Base-by-base conservation (phyloP, 2,888 invertebrate genomes). In the Mactromeris polynyma region DNA sequence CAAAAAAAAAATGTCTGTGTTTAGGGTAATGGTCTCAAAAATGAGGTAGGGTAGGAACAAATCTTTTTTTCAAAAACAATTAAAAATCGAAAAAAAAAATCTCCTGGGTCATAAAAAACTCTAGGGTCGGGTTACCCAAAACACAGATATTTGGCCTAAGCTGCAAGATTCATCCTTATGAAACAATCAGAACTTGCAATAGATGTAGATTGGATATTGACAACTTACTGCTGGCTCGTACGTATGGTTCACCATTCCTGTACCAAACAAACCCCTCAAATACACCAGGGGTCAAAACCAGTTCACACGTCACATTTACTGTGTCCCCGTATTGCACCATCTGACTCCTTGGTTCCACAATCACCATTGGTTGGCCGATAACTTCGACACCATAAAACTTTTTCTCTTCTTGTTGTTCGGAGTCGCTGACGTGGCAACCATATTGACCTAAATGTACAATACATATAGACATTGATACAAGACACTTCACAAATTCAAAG, bases 331-430 rank as follows among this genome's bases (percentile, higher is more conserved):
- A 58, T n/a, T 83, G 69, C n/a, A 89, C 86, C 6, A 89, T 92
- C 54, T 83, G 46, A 83, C 86, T 87, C 33, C n/a, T 79, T 17
- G 90, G 92, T 26, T 84, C 64, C 21, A 92, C 42, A 1, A 40
- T 51, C 19, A 92, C 90, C 2, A 77, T 46, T 9, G 92, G 92
- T 51, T 90, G 92, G 4, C 89, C 85, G 9, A 86, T 84, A 7
- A 92, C 89, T 38, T 26, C n/a, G 4, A 92, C 73, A 14, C 36
- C 17, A n/a, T 81, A 78, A 1, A 19, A 38, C 36, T 83, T 80
- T 11, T 64, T 51, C 3, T 73, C 77, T 7, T 73, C 11, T 38
- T 83, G 83, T 3, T 7, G 42, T 21, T 51, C 58, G 14, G 38
- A 26, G 26, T 84, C 87, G 2, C 33, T 78, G 2, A 83, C 86